Conservation (phyloP, 2,113 vertebrate genomes). For the Misgurnus anguillicaudatus region DNA sequence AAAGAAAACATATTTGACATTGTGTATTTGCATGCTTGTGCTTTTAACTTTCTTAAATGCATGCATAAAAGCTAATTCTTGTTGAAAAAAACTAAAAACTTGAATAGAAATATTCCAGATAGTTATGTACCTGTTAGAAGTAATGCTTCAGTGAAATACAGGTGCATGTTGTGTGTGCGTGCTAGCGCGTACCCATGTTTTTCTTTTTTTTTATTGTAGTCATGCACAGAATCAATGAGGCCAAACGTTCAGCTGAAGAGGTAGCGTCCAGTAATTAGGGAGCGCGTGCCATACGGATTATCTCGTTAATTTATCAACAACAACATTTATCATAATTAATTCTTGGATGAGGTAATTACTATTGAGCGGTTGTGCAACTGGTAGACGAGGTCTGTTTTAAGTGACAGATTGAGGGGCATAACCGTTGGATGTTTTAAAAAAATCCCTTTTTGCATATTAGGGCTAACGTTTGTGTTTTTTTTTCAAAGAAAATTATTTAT, state of each 20-base stretch:
- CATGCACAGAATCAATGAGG: constrained; percentile 81
- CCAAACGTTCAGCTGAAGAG: constrained; percentile 67
- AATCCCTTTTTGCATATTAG: constrained; percentile 67
- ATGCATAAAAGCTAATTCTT: not conserved
- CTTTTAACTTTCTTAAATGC: too few relatives aligned
- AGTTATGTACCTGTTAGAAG: not conserved
- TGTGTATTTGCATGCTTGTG: not conserved
- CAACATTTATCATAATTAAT: constrained; percentile 95
- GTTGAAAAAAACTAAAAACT: too few relatives aligned
- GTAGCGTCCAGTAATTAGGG: constrained; percentile 82
- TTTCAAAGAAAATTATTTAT: not conserved
- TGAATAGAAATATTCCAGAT: not conserved
- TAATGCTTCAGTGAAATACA: not conserved
- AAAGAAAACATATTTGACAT: not conserved
- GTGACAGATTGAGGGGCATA: constrained; percentile 89
- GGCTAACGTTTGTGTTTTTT: constrained; percentile 50
- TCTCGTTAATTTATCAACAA: constrained; percentile 93
- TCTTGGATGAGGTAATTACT: constrained; percentile 87
- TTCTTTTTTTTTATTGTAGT: constrained; percentile 63
- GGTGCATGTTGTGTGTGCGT: constrained; percentile 21
- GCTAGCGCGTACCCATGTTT: constrained; percentile 19
- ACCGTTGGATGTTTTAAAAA: constrained; percentile 81
- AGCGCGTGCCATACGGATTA: constrained; percentile 89
- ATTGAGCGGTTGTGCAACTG: constrained; percentile 88
- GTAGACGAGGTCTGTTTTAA: constrained; percentile 75